Conservation (phyloP, 2,113 vertebrate species). For the Malurus elegans region DNA sequence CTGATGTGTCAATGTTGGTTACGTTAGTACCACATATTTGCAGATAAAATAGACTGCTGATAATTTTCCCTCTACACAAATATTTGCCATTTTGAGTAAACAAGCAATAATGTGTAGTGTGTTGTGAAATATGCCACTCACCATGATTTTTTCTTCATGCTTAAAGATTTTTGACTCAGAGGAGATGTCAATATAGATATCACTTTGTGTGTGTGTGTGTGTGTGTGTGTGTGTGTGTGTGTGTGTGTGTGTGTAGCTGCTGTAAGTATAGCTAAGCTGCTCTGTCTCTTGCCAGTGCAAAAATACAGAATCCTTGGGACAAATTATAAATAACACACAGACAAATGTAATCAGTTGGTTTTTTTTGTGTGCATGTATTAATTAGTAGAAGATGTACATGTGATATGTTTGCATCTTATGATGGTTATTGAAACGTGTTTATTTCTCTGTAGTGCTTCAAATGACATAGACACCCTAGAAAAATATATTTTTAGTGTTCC, state of each 20-base stretch:
- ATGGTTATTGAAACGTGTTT: not conserved
- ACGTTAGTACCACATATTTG: not conserved
- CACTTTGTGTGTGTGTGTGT: too few relatives aligned
- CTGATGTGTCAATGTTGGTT: not conserved
- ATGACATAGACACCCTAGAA: not conserved
- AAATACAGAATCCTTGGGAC: not conserved
- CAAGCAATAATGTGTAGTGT: accelerated
- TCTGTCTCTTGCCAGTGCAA: not conserved
- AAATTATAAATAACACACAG: not conserved
- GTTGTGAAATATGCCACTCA: not conserved
- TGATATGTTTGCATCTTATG: not conserved
- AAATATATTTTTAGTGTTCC: not conserved
- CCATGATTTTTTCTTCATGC: not conserved
- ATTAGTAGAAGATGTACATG: not conserved
- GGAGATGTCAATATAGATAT: not conserved
- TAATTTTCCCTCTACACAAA: not conserved
- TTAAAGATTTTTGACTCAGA: not conserved
- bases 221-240: too few relatives aligned
- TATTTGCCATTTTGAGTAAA: not conserved
- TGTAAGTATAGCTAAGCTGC: not conserved
- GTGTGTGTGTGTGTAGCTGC: not conserved
- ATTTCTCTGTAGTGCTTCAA: not conserved
- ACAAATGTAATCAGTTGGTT: not conserved
- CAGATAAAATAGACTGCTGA: not conserved
- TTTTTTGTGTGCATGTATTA: not conserved